Evolutionary conservation across 2,113 vertebrate genomes (phyloP).

Genomic region (Charadrius vociferus): DNA sequence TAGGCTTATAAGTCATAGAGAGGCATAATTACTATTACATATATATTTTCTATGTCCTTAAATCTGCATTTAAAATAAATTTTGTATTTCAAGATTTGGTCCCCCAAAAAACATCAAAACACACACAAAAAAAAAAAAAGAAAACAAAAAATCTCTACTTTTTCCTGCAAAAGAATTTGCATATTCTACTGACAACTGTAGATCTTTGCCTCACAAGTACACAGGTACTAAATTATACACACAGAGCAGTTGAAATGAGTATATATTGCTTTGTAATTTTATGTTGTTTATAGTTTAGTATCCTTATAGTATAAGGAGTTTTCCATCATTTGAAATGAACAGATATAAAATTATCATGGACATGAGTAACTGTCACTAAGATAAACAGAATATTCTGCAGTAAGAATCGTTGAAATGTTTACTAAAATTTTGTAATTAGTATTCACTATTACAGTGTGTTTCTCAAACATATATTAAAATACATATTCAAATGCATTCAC

Average conservation of each 20-base stretch:
- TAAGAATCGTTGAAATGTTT: neutral
- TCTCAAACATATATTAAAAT: neutral
- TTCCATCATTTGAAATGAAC: neutral
- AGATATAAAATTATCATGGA: neutral
- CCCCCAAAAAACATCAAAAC: neutral
- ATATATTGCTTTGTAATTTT: neutral
- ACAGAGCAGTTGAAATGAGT: neutral
- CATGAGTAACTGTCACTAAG: neutral
- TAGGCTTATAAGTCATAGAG: neutral
- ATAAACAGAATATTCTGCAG: neutral
- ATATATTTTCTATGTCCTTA: neutral
- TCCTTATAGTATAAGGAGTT: neutral
- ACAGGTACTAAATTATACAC: neutral
- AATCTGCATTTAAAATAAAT: neutral
- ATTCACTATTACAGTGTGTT: neutral
- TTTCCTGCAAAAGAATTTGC: neutral
- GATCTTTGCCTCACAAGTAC: neutral
- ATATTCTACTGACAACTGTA: neutral
- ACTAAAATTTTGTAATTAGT: neutral
- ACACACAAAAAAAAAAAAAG: neutral
- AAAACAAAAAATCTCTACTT: neutral
- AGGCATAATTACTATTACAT: neutral
- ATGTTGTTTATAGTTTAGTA: neutral
- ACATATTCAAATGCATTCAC: neutral
- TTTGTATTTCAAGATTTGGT: neutral